Evolutionary conservation across 2,888 invertebrate genomes (phyloP).

Genomic region (Ypsolopha scabrella): DNA sequence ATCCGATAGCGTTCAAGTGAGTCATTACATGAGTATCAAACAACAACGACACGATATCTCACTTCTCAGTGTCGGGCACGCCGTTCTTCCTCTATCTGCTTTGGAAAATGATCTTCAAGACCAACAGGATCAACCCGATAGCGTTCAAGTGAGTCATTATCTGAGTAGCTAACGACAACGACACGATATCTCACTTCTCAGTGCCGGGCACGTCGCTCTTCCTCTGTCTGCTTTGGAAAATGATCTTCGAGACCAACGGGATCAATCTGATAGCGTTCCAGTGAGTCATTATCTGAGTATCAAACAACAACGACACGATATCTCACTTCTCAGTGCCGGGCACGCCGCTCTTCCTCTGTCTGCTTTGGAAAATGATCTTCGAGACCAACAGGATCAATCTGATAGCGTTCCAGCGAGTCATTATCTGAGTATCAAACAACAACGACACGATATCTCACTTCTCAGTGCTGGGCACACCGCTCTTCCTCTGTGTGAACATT

Average conservation of each 20-base stretch:
- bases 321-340: slow-evolving; percentile 96
- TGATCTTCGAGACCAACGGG: slow-evolving; percentile 93
- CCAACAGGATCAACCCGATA: slow-evolving; percentile 91
- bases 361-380: slow-evolving; percentile 95
- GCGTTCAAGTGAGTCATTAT: too few relatives aligned
- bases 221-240: slow-evolving; percentile 94
- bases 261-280: slow-evolving; percentile 96
- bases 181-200: slow-evolving; percentile 95
- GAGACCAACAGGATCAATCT: slow-evolving; percentile 94
- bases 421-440: slow-evolving; percentile 97
- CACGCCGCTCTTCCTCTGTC: slow-evolving; percentile 91
- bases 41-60: slow-evolving; percentile 95
- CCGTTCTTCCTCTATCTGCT: slow-evolving; percentile 91
- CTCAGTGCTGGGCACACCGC: slow-evolving; percentile 90
- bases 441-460: slow-evolving; percentile 97
- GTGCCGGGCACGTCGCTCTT: slow-evolving; percentile 93
- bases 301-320: slow-evolving; percentile 95
- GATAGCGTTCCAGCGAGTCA: slow-evolving; percentile 96
- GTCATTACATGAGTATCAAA: slow-evolving; percentile 97
- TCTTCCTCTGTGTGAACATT: slow-evolving; percentile 90
- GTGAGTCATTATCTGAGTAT: slow-evolving; percentile 87
- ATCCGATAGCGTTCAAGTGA: slow-evolving; percentile 97
- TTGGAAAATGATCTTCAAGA: slow-evolving; percentile 96
- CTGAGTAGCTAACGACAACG: slow-evolving; percentile 97
- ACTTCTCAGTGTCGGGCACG: slow-evolving; percentile 94